A percentile compares a stretch with the other conserved stretches of the same genome.
Conservation (phyloP, 1,140 invertebrate genomes). For the Drosophila ambigua region DNA sequence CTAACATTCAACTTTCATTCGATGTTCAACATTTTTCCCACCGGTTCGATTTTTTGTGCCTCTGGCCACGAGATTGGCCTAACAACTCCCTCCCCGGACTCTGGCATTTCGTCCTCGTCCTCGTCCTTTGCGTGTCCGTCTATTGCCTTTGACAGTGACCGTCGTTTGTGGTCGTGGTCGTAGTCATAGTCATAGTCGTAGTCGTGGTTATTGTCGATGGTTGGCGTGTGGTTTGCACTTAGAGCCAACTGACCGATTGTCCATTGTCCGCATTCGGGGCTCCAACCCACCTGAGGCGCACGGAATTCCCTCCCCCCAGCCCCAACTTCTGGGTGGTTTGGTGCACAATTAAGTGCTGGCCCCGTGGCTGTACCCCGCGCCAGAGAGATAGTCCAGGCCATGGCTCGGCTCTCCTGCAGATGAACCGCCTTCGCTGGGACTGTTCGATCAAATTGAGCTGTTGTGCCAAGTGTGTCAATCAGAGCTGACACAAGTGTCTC, state of each 20-base stretch:
- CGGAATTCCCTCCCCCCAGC: background rate
- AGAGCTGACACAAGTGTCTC: slow-evolving; percentile 53
- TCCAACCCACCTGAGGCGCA: background rate
- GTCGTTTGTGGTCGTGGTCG: slow-evolving; percentile 27
- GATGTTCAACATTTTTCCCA: no score
- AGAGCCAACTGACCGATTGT: slow-evolving; percentile 42
- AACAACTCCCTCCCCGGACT: slow-evolving; percentile 10
- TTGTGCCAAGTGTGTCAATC: slow-evolving; percentile 44
- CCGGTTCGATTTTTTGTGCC: slow-evolving; percentile 8
- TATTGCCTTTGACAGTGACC: slow-evolving; percentile 70
- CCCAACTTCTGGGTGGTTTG: background rate
- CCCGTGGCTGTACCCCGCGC: slow-evolving; percentile 20
- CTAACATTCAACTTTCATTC: slow-evolving; percentile 2
- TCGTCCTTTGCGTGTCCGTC: slow-evolving; percentile 30
- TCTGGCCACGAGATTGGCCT: slow-evolving; percentile 27
- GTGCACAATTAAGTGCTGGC: slow-evolving; percentile 17
- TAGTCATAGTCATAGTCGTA: slow-evolving; percentile 11
- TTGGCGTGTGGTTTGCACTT: slow-evolving; percentile 53
- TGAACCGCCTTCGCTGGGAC: background rate
- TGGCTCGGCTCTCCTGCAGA: slow-evolving; percentile 12
- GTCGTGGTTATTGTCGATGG: background rate
- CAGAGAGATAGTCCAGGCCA: slow-evolving; percentile 14
- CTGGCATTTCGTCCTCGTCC: slow-evolving; percentile 31
- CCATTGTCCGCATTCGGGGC: slow-evolving; percentile 26
- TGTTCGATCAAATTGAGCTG: slow-evolving; percentile 35